Conservation (phyloP, 2,113 vertebrate species). For the Siniperca chuatsi region DNA sequence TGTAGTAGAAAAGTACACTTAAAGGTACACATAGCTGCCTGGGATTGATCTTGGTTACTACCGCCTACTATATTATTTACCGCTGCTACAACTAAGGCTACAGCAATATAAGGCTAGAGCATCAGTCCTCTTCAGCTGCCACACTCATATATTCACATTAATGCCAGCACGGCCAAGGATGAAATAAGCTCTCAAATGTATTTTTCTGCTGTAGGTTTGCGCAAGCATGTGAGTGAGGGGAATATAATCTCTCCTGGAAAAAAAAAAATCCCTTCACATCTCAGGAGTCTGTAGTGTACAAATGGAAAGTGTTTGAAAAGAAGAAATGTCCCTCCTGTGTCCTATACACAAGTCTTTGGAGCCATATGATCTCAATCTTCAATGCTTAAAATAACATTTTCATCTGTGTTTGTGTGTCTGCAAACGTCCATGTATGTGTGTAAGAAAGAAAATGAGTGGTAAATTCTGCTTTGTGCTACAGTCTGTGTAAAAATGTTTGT, state of each 20-base stretch:
- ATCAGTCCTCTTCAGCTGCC: conserved; percentile 35
- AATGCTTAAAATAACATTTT: conserved; percentile 1
- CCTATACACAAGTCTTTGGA: background rate
- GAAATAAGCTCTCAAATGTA: conserved; percentile 54
- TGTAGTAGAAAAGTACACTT: conserved; percentile 8
- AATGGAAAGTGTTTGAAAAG: conserved; percentile 31
- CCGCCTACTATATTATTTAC: conserved; percentile 42
- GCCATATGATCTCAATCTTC: conserved; percentile 24
- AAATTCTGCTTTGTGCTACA: background rate
- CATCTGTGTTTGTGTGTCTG: conserved; percentile 13
- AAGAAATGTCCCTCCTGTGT: conserved; percentile 12
- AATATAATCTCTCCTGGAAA: conserved; percentile 27
- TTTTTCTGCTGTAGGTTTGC: conserved; percentile 33
- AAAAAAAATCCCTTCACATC: conserved; percentile 4
- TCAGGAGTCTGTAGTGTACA: conserved; percentile 17
- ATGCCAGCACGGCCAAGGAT: conserved; percentile 40
- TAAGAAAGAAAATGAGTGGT: background rate
- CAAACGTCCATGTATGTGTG: background rate
- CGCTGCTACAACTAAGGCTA: conserved; percentile 7
- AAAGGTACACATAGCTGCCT: background rate
- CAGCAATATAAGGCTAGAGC: conserved; percentile 19
- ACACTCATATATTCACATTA: conserved; percentile 61
- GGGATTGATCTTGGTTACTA: conserved; percentile 35
- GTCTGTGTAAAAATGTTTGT: background rate
- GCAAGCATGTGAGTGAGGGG: conserved; percentile 15